Evolutionary conservation across 2,888 invertebrate genomes (phyloP), one percentile per base, ranked within the genome.

Genomic region (Caenorhabditis sp.): DNA sequence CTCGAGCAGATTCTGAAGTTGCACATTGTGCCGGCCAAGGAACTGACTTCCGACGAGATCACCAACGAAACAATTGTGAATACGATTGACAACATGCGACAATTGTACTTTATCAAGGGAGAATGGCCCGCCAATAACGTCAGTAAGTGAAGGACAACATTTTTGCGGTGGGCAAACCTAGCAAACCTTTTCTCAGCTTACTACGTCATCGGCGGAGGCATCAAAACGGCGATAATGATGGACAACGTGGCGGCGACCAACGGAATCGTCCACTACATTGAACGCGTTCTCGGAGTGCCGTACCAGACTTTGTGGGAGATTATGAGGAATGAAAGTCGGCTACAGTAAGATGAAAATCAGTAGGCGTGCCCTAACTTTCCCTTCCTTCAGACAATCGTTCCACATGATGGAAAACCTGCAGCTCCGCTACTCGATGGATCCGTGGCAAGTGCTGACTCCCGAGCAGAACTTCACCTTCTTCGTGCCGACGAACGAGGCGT

Each of bases 401-500:
- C 62, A 85, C n/a, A 86, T 87, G 85, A 73, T 89, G 68, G 59
- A 72, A 17, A 84, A 89, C 45, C 66, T 88, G 15, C 85, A 89
- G 62, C 74, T 89, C 27, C 74, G 85, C 11, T 88, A 85, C 72
- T 81, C 85, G 0, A 79, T 89, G 50, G 89, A 89, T 72, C 89
- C 89, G 6, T 89, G 89, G 89, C 88, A 89, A 68, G 83, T 89
- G 32, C 48, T 89, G 24, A 86, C 86, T 7, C 87, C 88, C 7
- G 88, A 88, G 55, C 89, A 88, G 76, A 89, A 93, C 63, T 95
- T 93, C 90, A 96, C 96, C 0, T 95, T 94, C 90, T 95, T 96
- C 89, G 95, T 95, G 9, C 96, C 96, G 0, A 92, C 94, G 35
- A 94, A 97, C 89, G 93, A 93, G 87, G 96, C 95, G 59, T 96